phyloP scores from a whole-genome alignment of 2,113 vertebrate genomes.

The Bubo bubo region DNA sequence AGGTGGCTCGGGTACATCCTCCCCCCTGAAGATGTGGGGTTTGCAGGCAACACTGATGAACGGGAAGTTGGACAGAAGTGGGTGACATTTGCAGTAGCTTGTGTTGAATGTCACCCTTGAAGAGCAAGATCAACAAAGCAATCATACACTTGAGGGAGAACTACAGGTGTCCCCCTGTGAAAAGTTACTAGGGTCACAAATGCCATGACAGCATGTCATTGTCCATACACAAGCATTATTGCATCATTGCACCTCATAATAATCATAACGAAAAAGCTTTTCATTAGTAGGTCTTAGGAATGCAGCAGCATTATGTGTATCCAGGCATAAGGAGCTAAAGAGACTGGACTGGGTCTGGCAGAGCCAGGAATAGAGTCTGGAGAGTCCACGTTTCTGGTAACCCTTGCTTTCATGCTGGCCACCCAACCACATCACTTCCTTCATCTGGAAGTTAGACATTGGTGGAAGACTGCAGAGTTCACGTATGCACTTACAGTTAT shows the following conservation, averaged over 20 bases:
- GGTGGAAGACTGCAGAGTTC: not conserved
- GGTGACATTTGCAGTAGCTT: not conserved
- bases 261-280: not conserved
- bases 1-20: not conserved
- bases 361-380: not conserved
- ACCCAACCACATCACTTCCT: not conserved
- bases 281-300: not conserved
- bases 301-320: not conserved
- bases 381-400: not conserved
- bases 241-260: not conserved
- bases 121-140: not conserved
- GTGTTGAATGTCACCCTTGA: not conserved
- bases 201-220: not conserved
- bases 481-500: not conserved
- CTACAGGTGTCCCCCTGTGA: not conserved
- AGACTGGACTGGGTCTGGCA: not conserved
- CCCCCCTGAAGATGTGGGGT: not conserved
- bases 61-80: not conserved
- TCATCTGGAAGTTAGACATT: not conserved
- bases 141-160: rapidly evolving
- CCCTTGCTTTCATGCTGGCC: not conserved
- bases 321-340: not conserved
- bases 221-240: not conserved
- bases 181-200: not conserved
- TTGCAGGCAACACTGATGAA: not conserved